Evolutionary conservation across 2,888 invertebrate species (phyloP).

Genomic region (Ochropleura plecta): DNA sequence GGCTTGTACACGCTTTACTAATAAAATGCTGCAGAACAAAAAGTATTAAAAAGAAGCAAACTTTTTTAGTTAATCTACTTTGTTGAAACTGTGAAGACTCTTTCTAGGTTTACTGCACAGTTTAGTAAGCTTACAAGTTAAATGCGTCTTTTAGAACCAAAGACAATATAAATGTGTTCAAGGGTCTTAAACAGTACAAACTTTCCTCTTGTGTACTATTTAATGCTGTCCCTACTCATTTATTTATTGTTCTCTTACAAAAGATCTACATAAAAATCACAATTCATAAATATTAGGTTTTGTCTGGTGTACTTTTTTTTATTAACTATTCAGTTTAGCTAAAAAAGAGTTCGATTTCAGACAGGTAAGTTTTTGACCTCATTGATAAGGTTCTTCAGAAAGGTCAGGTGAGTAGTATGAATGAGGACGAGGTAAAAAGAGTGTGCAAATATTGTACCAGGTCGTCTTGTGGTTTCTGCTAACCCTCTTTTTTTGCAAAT

Average conservation of each 20-base stretch:
- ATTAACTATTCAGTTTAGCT: background rate
- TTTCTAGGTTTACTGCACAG: constrained; percentile 11
- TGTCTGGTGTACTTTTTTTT: background rate
- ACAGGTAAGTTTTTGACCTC: background rate
- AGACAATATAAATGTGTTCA: constrained; percentile 6
- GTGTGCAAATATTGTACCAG: too few species aligned
- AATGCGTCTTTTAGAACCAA: constrained; percentile 20
- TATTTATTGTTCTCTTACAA: constrained; percentile 1
- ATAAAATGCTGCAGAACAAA: constrained; percentile 13
- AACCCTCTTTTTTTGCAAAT: too few species aligned
- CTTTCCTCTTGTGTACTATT: constrained; percentile 27
- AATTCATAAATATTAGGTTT: background rate
- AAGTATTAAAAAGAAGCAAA: constrained; percentile 20
- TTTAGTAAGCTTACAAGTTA: constrained; percentile 7
- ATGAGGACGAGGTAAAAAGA: too few species aligned
- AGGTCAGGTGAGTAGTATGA: too few species aligned
- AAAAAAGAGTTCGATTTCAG: constrained; percentile 8
- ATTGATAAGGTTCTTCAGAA: too few species aligned
- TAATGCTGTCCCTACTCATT: constrained; percentile 3
- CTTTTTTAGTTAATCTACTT: constrained; percentile 26
- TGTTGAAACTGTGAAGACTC: constrained; percentile 31
- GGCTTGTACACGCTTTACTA: constrained; percentile 1
- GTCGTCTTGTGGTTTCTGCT: too few species aligned
- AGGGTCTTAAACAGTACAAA: constrained; percentile 12
- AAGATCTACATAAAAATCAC: background rate